Evolutionary conservation across 2,797 vertebrate species (phyloP), one percentile per base, ranked within the genome.

Genomic region (Enteromius unitaeniatus): DNA sequence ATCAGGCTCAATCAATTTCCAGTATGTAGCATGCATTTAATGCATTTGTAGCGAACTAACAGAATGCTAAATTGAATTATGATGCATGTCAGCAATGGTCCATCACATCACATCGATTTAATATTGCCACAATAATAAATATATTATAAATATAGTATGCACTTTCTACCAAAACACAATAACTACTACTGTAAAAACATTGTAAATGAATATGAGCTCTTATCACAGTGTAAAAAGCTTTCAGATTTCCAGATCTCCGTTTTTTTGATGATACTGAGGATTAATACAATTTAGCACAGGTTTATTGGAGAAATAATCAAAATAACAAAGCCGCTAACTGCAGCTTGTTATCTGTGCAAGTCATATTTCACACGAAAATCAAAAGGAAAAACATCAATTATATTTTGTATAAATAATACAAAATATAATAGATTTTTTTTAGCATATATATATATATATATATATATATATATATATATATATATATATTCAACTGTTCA

Each of bases 1-100:
- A 40, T 82, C 31, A 82, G 70, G 28, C 19, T 75, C 31, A 74
- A 65, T 65, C 42, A 40, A 65, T 40, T 82, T 49, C 9, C 14
- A 23, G 42, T 23, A 34, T 62, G 37, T 14, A 40, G 67, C 5
- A 47, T 81, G 14, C 17, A 65, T 82, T 82, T 74, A 10, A 73
- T 4, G 3, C 23, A 47, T 45, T 17, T 31, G 10, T 17, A 23
- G 60, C 9, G 17, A 47, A 55, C 26, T 42, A 21, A 34, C 10
- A 34, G 14, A 64, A 31, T 9, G 28, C 40, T 28, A 23, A 64
- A 23, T 1, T 58, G 13, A 76, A 40, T 37, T 47, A 47, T 64
- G 4, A 62, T 8, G 42, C 45, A 51, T 23, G 8, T 28, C 65
- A 17, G 11, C 21, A 1, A 34, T 26, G 21, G 19, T 42, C 28